A percentile compares a stretch with the other conserved stretches of the same genome.
These are phyloP conservation scores for Anhinga rufa DNA, from an alignment of 2,113 vertebrate genomes.

Conservation along the genomic window DNA sequence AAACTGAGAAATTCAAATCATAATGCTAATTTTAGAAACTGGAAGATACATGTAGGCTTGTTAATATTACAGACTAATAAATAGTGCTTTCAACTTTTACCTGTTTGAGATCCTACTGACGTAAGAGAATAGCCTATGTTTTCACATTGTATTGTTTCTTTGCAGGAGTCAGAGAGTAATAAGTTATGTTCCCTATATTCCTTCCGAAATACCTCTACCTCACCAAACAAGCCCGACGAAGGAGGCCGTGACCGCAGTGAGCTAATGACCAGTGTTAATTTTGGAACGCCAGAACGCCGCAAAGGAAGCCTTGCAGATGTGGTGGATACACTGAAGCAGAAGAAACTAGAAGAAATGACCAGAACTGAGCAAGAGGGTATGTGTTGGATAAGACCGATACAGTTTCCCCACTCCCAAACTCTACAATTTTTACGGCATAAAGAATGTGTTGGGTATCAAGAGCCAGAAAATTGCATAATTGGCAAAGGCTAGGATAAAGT, in stretches of 20 bases:
- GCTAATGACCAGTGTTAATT: constrained; percentile 92
- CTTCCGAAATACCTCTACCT: constrained; percentile 99
- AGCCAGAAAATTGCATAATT: constrained; percentile 51
- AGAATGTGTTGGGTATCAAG: constrained; percentile 28
- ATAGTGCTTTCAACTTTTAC: not conserved
- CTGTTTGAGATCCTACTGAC: not conserved
- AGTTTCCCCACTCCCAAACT: not conserved
- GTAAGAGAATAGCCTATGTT: not conserved
- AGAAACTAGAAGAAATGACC: constrained; percentile 99
- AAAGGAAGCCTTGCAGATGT: constrained; percentile 99
- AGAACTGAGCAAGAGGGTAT: constrained; percentile 98
- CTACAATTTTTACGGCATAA: not conserved
- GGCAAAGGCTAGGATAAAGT: constrained; percentile 52
- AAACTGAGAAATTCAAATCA: not conserved
- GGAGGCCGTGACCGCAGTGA: constrained; percentile 94
- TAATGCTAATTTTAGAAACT: not conserved
- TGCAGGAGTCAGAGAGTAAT: constrained; percentile 97
- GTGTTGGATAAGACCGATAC: constrained; percentile 16
- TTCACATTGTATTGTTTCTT: constrained; percentile 67
- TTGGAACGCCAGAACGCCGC: constrained; percentile 97
- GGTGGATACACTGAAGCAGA: constrained; percentile 98
- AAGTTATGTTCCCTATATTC: constrained; percentile 99
- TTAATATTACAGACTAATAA: not conserved
- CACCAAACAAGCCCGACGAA: constrained; percentile 97
- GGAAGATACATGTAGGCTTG: not conserved